A percentile compares a stretch with the other conserved stretches of the same genome.
phyloP scores from a whole-genome alignment of 2,888 invertebrate species.

The Meiosimyza decipiens region DNA sequence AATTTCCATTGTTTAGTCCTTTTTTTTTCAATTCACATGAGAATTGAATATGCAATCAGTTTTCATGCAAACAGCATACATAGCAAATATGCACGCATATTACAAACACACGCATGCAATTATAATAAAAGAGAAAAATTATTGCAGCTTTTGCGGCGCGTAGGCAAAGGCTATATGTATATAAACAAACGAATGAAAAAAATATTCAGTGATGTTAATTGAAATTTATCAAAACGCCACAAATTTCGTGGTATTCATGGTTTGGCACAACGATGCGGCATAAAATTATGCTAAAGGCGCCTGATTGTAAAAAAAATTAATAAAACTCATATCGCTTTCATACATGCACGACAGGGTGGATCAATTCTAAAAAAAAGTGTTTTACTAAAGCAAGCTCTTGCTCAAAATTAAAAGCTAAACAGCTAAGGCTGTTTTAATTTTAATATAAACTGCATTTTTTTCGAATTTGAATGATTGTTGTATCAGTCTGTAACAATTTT shows the following conservation, averaged over 20 bases:
- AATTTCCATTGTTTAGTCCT: conserved; percentile 26
- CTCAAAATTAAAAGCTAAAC: too few relatives aligned
- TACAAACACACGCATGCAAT: not conserved
- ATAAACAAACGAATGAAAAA: conserved; percentile 22
- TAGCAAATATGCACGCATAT: conserved; percentile 25
- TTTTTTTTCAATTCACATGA: conserved; percentile 3
- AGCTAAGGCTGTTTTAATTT: too few relatives aligned
- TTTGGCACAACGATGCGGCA: not conserved
- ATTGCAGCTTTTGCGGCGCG: conserved; percentile 8
- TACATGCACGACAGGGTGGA: too few relatives aligned
- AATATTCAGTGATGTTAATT: conserved; percentile 54
- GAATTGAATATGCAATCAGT: conserved; percentile 26
- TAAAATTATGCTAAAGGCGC: conserved; percentile 17
- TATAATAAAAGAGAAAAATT: not conserved
- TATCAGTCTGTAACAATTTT: too few relatives aligned
- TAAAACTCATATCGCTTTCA: too few relatives aligned
- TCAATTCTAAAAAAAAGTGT: not conserved
- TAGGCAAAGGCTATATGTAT: conserved; percentile 23
- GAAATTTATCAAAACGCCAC: conserved; percentile 50
- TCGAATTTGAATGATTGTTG: too few relatives aligned
- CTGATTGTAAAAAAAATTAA: not conserved
- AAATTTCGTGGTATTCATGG: not conserved
- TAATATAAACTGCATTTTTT: too few relatives aligned
- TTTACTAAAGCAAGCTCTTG: conserved; percentile 20
- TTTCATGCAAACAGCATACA: conserved; percentile 41